Conservation (phyloP, 2,797 vertebrate genomes). For the Scomberomorus guttatus region DNA sequence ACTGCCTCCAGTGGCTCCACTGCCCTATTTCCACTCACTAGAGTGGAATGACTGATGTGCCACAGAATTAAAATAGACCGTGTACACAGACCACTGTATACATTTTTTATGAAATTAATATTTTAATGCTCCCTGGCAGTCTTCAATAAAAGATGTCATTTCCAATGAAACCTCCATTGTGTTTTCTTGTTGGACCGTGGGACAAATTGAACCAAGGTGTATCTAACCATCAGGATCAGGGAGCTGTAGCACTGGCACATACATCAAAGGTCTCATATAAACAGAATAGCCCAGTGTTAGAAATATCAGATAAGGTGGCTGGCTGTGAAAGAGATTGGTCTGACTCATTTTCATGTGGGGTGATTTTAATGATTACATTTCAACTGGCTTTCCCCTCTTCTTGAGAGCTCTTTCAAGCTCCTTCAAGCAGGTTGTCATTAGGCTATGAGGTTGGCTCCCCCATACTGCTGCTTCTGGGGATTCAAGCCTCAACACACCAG, state of each 20-base stretch:
- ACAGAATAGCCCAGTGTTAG: constrained; percentile 64
- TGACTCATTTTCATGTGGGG: constrained; percentile 79
- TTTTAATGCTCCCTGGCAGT: constrained; percentile 82
- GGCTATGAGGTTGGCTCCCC: constrained; percentile 75
- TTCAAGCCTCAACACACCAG: constrained; percentile 71
- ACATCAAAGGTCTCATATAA: constrained; percentile 66
- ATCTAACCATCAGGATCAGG: constrained; percentile 61
- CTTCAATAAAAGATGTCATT: constrained; percentile 85
- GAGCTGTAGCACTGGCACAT: constrained; percentile 51
- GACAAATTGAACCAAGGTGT: constrained; percentile 77
- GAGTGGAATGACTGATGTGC: constrained; percentile 83
- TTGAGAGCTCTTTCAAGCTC: constrained; percentile 83
- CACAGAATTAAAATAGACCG: constrained; percentile 86
- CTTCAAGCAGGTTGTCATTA: constrained; percentile 86
- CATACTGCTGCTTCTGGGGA: constrained; percentile 69
- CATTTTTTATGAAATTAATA: constrained; percentile 89
- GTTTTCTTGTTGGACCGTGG: constrained; percentile 66
- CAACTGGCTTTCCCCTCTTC: constrained; percentile 71
- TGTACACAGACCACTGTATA: constrained; percentile 85
- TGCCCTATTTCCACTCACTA: constrained; percentile 76
- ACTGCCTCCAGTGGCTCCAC: constrained; percentile 76
- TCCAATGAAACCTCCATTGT: constrained; percentile 80
- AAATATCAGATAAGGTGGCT: constrained; percentile 78
- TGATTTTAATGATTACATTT: constrained; percentile 86
- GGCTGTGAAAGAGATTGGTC: constrained; percentile 72